These are phyloP conservation scores for Nephrocerus scutellatus DNA, from an alignment of 2,888 invertebrate species.

Conservation along the genomic window DNA sequence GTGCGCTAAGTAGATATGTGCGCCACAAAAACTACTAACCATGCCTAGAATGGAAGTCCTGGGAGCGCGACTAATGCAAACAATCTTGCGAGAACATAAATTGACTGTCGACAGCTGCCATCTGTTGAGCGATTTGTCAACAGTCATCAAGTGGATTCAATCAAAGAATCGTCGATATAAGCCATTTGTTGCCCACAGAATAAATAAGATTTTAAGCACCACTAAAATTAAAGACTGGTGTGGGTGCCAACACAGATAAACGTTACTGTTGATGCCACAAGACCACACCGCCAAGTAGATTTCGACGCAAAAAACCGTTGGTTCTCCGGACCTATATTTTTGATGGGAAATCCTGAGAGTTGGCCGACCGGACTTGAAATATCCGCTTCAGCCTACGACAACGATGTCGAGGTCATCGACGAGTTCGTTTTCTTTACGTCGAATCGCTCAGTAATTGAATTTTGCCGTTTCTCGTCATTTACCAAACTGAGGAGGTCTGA, in stretches of 20 bases:
- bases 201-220: neutral
- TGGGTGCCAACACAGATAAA: constrained; percentile 14
- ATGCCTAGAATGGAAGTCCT: constrained; percentile 4
- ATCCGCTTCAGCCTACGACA: too few species aligned
- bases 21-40: constrained; percentile 1
- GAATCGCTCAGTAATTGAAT: too few species aligned
- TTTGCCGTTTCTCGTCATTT: too few species aligned
- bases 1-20: constrained; percentile 2
- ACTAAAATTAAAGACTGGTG: constrained; percentile 17
- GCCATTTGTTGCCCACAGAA: neutral
- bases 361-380: neutral
- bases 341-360: neutral
- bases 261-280: constrained; percentile 10
- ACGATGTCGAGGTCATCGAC: too few species aligned
- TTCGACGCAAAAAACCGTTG: neutral
- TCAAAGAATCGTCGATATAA: too few species aligned
- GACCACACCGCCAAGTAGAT: neutral
- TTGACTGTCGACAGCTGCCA: too few species aligned
- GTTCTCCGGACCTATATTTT: neutral
- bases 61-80: too few species aligned
- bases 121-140: too few species aligned
- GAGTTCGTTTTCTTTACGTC: too few species aligned
- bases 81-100: too few species aligned
- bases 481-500: too few species aligned
- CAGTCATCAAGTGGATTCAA: too few species aligned